Evolutionary conservation across 2,888 invertebrate genomes (phyloP), one percentile per base, ranked within the genome.

Genomic region (Tachina grossa): DNA sequence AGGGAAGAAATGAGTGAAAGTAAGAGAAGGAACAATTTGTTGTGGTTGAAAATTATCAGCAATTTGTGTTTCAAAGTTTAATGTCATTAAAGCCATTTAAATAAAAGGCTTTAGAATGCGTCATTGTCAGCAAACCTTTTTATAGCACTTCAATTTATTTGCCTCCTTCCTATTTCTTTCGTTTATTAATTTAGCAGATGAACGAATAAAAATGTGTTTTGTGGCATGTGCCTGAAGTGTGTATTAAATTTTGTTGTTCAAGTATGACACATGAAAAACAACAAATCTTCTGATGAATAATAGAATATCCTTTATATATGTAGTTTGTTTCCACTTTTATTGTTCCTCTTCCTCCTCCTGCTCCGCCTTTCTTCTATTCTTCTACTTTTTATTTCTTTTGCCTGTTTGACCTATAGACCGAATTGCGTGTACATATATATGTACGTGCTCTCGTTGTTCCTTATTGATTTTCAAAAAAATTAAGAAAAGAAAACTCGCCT

Each of bases 371-470:
- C 13, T 57, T 31, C 57, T 14, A 3, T 4, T 31, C 31, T 31
- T 0, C 6, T 31, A 8, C 31, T 55, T 31, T 31, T 31, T 31
- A 31, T 16, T 66, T 41, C 43, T 39, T 65, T 77, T 69, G 74
- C 19, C 79, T 72, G 72, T 79, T 88, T 88, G 88, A 88, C 88
- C 88, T 87, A 87, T 88, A 87, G 87, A 87, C 88, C 87, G 87
- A 87, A 85, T 88, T 87, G 83, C 77, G 82, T 87, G 85, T n/a
- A n/a, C n/a, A n/a, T n/a, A n/a, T n/a, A n/a, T n/a, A n/a, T n/a
- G n/a, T 74, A 79, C 49, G 61, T 53, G 65, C 68, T 57, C 57
- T 63, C 57, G 39, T 75, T 71, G 59, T 55, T 57, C 55, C 59
- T 69, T 81, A 77, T 83, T 78, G 57, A 77, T 80, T 84, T 81